Percentiles rank a stretch among this genome's conserved stretches.
These are phyloP conservation scores for Ctenochaetus hawaiiensis DNA, from an alignment of 2,797 vertebrate genomes.

Conservation along the genomic window DNA sequence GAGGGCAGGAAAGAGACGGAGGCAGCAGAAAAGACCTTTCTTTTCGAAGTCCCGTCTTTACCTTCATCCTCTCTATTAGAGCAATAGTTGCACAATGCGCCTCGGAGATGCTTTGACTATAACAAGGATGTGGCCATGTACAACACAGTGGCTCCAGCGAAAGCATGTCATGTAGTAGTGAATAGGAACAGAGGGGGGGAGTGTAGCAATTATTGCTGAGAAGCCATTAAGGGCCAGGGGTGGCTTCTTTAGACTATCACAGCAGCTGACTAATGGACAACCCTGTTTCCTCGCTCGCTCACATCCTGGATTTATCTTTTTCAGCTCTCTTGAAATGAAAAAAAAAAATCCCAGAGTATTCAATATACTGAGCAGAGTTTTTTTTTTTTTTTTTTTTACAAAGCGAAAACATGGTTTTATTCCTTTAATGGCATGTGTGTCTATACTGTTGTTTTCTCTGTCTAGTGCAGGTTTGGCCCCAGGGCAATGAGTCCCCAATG, in stretches of 20 bases:
- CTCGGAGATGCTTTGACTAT: slow-evolving; percentile 63
- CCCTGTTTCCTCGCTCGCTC: slow-evolving; percentile 69
- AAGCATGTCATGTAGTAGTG: slow-evolving; percentile 73
- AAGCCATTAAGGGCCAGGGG: slow-evolving; percentile 85
- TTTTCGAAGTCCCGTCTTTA: slow-evolving; percentile 63
- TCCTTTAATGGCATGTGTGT: slow-evolving; percentile 54
- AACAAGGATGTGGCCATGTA: slow-evolving; percentile 61
- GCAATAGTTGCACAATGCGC: slow-evolving; percentile 61
- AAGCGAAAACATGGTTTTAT: slow-evolving; percentile 58
- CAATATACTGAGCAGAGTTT: slow-evolving; percentile 36
- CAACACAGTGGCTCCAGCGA: slow-evolving; percentile 61
- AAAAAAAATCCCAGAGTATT: slow-evolving; percentile 40
- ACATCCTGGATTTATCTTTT: slow-evolving; percentile 58
- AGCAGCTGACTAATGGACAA: slow-evolving; percentile 82
- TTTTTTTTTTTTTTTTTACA: slow-evolving; percentile 38
- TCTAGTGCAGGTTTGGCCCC: slow-evolving; percentile 46
- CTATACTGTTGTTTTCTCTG: slow-evolving; percentile 34
- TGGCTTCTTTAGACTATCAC: slow-evolving; percentile 76
- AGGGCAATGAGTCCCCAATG: slow-evolving; percentile 28
- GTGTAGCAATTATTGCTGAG: slow-evolving; percentile 84
- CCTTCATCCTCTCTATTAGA: slow-evolving; percentile 63
- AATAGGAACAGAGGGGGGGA: slow-evolving; percentile 72
- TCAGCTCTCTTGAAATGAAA: slow-evolving; percentile 38
- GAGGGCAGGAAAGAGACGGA: slow-evolving; percentile 66
- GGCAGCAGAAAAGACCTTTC: slow-evolving; percentile 61